Base-by-base conservation (phyloP, 2,113 vertebrate genomes). In the Todiramphus saurophagus region DNA sequence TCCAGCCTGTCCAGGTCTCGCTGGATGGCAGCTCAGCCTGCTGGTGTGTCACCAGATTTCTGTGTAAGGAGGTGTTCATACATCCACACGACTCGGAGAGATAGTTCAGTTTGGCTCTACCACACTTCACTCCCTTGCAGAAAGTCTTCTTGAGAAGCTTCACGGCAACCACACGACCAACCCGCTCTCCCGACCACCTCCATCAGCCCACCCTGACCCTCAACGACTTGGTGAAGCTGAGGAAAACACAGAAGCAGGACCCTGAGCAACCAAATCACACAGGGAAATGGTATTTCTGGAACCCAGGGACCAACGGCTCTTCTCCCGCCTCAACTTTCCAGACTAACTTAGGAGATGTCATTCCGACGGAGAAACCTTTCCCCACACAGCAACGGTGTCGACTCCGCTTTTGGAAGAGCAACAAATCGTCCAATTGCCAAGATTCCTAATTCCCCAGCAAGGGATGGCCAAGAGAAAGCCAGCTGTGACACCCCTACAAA, bases 161-260 rank as follows among this genome's bases (percentile, higher is more conserved):
- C 41, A 2, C 10, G 3, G 18, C 39, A 46, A 9, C 58, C 27
- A 28, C 1, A 15, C 4, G 2, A 16, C 51, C 37, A 10, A n/a
- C 51, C 33, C 14, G 25, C 56, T 39, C 50, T 68, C 59, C 66
- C 8, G 25, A 12, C 56, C 21, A 1, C 27, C 83, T 48, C 66
- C 8, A 4, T 11, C 5, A 62, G 15, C 6, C 28, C n/a, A 2
- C 0, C 4, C 46, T 8, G 5, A 25, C 30, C 50, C 46, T 44
- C 60, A 6, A 4, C 4, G 1, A 20, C 11, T 35, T n/a, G 7
- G 23, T 7, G 58, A 17, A 13, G 0, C 0, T 7, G 44, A 1
- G 2, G 51, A 13, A 41, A 60, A 43, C 0, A 3, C 50, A 69
- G 55, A 25, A 62, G n/a, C 6, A 8, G 14, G 39, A 66, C 44